Evolutionary conservation across 1,140 invertebrate species (phyloP).

Genomic region (Pogonomyrmex barbatus): DNA sequence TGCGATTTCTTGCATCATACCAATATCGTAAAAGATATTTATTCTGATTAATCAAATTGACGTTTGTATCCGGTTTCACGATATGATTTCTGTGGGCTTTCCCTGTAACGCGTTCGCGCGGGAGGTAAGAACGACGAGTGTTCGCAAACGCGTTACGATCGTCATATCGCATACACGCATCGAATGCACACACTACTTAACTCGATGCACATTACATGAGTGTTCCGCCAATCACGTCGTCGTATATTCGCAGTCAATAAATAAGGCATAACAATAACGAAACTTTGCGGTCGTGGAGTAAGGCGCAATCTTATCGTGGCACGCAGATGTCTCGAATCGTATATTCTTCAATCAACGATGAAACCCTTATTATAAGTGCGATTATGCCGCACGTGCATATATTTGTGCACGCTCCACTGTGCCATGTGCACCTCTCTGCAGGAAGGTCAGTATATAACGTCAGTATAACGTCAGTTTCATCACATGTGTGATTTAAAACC

Average conservation of each 20-base stretch:
- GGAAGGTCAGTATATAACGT: neutral
- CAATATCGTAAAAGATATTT: constrained; percentile 23
- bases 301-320: constrained; percentile 73
- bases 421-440: constrained; percentile 7
- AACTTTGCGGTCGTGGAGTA: constrained; percentile 59
- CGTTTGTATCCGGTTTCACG: constrained; percentile 1
- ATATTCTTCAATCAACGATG: constrained; percentile 70
- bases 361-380: constrained; percentile 63
- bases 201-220: constrained; percentile 14
- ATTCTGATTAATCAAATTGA: constrained; percentile 35
- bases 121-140: neutral
- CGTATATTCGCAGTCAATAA: constrained; percentile 68
- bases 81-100: constrained; percentile 21
- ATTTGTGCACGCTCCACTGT: neutral
- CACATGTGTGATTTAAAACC: constrained; percentile 8
- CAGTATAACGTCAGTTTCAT: too few relatives aligned
- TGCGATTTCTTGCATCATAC: constrained; percentile 15
- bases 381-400: neutral
- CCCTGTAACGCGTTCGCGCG: neutral
- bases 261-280: constrained; percentile 69
- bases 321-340: constrained; percentile 69
- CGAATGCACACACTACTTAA: constrained; percentile 6
- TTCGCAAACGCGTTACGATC: neutral
- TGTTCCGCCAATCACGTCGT: constrained; percentile 44
- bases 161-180: constrained; percentile 13